Evolutionary conservation across 2,797 vertebrate species (phyloP).

Genomic region (Siniperca undulata): DNA sequence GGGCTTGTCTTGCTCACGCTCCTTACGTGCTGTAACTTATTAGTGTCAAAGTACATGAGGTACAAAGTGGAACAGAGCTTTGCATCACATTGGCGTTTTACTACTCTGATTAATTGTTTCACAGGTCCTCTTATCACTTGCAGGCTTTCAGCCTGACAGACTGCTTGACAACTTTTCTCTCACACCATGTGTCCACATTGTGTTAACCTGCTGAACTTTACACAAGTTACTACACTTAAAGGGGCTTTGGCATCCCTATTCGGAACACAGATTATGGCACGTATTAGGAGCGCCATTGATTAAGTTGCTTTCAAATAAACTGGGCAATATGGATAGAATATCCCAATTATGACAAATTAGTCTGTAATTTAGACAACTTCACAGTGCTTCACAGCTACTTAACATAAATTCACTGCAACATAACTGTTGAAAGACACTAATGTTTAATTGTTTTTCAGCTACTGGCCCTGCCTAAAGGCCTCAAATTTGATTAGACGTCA

Average conservation of each 20-base stretch:
- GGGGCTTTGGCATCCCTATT: background rate
- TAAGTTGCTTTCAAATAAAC: slow-evolving; percentile 9
- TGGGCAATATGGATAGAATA: background rate
- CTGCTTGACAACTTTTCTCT: slow-evolving; percentile 9
- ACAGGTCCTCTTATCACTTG: slow-evolving; percentile 51
- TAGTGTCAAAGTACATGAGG: slow-evolving; percentile 68
- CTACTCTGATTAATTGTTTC: slow-evolving; percentile 47
- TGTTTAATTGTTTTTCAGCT: background rate
- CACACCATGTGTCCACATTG: slow-evolving; percentile 10
- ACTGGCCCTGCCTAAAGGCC: background rate
- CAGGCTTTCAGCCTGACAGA: slow-evolving; percentile 11
- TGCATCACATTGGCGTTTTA: slow-evolving; percentile 19
- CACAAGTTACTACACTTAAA: background rate
- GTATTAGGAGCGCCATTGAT: background rate
- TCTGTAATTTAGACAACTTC: background rate
- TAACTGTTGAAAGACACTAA: background rate
- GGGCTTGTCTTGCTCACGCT: slow-evolving; percentile 16
- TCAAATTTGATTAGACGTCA: slow-evolving; percentile 35
- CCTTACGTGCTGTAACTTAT: slow-evolving; percentile 32
- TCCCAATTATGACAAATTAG: background rate
- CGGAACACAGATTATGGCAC: background rate
- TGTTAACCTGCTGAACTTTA: slow-evolving; percentile 41
- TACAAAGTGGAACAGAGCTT: slow-evolving; percentile 38
- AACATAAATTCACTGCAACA: background rate
- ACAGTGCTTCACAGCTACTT: background rate